These are phyloP conservation scores for Morbakka virulenta DNA, from an alignment of 30 jellyfish, hydroid and myxozoan genomes.

Conservation along the genomic window DNA sequence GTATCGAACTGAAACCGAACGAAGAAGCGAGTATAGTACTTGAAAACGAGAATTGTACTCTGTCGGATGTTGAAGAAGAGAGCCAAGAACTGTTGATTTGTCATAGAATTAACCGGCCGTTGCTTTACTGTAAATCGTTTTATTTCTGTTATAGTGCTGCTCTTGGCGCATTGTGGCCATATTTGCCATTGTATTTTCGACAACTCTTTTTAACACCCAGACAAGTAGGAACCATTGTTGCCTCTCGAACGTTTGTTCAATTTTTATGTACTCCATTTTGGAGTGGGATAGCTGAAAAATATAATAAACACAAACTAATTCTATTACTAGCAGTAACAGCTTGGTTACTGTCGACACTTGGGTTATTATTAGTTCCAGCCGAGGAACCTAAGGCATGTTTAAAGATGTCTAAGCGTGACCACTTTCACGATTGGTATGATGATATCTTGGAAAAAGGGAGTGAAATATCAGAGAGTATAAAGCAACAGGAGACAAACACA, in stretches of 20 bases:
- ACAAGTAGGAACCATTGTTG: slow-evolving; percentile 92
- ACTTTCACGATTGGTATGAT: no score
- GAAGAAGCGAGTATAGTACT: no score
- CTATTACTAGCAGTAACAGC: slow-evolving; percentile 57
- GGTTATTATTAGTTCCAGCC: slow-evolving; percentile 68
- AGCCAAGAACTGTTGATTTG: no score
- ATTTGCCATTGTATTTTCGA: slow-evolving; percentile 80
- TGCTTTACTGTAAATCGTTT: slow-evolving; percentile 64
- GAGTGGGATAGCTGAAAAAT: slow-evolving; percentile 86
- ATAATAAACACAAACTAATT: slow-evolving; percentile 57
- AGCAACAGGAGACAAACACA: no score
- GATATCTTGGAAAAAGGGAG: no score
- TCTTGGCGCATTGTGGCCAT: slow-evolving; percentile 93
- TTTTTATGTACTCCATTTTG: slow-evolving; percentile 89
- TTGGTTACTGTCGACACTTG: slow-evolving; percentile 86
- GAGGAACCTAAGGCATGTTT: slow-evolving; percentile 94
- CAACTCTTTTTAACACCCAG: slow-evolving; percentile 86
- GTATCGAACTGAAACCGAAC: no score
- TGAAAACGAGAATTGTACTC: no score
- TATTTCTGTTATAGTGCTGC: slow-evolving; percentile 87
- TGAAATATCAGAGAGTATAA: no score
- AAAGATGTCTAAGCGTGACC: no score
- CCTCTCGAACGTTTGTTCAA: slow-evolving; percentile 76
- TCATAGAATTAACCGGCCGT: slow-evolving; percentile 25
- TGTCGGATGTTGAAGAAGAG: no score